Base-by-base conservation (phyloP, 2,113 vertebrate genomes). In the Callocephalon fimbriatum region DNA sequence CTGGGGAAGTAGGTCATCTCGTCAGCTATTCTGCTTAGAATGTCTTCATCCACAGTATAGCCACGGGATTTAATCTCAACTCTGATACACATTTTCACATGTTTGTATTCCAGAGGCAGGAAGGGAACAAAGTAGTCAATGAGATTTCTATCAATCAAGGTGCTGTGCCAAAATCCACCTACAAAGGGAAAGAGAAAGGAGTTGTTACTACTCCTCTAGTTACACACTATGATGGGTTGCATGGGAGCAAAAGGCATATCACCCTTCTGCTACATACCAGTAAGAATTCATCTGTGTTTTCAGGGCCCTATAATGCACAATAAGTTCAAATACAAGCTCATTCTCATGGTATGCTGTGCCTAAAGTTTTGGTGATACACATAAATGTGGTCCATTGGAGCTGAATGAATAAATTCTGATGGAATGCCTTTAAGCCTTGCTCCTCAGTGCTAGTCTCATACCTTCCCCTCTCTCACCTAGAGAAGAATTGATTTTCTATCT, bases 141-240 rank as follows among this genome's bases (percentile, higher is more conserved):
- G 95, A 99, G 98, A 95, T 99, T 99, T 93, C 98, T 99, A 86
- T 99, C 99, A 12, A 99, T 99, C 77, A 99, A 93, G 80, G 98
- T 99, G 53, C 99, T 99, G 89, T 98, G 99, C 99, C 99, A 99
- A 95, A 99, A 99, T 23, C 99, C 99, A 97, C 99, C 99, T 99
- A 58, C 2, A 20, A 53, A 61, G 42, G 59, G 48, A 78, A 74
- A 74, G 31, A 75, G 15, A 75, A 72, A 54, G 62, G 58, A 22
- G 7, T 71, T 75, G 56, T 70, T 63, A 48, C 40, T 15, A 5
- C 7, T 19, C 45, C 65, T 74, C 12, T 32, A 12, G 22, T 58
- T 82, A 37, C 79, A 53, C 45, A 58, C 40, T 8, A 2, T 48
- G 7, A 23, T 0, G 2, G 27, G 25, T 5, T 54, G 25, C 48